Evolutionary conservation across 1,140 invertebrate genomes (phyloP), one percentile per base, ranked within the genome.

Genomic region (Zaprionus camerounensis): DNA sequence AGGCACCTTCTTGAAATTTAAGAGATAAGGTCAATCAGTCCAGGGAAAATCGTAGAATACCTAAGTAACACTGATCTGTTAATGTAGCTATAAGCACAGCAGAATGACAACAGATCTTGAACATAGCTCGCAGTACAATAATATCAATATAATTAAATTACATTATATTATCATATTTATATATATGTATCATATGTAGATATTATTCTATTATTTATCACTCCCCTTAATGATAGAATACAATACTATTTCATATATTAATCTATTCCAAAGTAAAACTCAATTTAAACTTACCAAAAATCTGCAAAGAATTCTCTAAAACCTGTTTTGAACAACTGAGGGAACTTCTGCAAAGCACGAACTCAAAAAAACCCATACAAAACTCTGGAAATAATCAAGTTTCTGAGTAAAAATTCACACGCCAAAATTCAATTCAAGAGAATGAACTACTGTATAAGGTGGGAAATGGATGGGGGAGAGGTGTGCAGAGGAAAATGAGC

Each of bases 351-450:
- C 4, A 1, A 20, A 12, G 5, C 17, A 51, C 46, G 22, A 20
- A 24, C 11, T 12, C n/a, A 13, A 41, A 57, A 71, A 13, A 3
- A 3, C 62, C 6, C n/a, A n/a, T 0, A 28, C 26, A 64, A 71
- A 71, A 61, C 20, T 17, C 51, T 51, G 3, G 20, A 63, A 69
- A 64, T 44, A 55, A n/a, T 26, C 9, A 11, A 62, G 28, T 55
- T 65, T 36, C 38, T 38, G 41, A 13, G 28, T 15, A 73, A 67
- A 75, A 55, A 63, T 78, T 78, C 76, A 78, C 76, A 78, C 71
- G 71, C 61, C 65, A 78, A 75, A 78, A 74, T 70, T 75, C 53
- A 70, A 70, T 78, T 65, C 53, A 55, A 64, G 26, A 26, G 57
- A 61, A 36, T 28, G 1, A 64, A 51, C 36, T 34, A 36, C 71